A percentile compares a stretch with the other conserved stretches of the same genome.
phyloP scores from a whole-genome alignment of 2,113 vertebrate genomes.

The Stercorarius parasiticus region DNA sequence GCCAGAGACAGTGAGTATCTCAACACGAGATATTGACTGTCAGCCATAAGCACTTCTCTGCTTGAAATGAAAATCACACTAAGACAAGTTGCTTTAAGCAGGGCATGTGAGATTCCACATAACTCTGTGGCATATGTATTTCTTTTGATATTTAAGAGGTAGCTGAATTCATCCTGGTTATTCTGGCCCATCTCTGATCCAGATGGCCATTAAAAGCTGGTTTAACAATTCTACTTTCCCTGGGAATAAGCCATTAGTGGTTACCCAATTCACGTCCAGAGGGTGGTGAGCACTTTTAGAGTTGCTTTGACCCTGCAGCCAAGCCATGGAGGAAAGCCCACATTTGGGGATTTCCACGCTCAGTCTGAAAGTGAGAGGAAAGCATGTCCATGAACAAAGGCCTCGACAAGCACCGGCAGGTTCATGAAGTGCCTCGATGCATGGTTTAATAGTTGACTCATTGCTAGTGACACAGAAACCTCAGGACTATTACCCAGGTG shows the following conservation, averaged over 20 bases:
- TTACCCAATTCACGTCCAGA: background rate
- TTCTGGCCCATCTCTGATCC: background rate
- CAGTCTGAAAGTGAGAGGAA: background rate
- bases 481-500: background rate
- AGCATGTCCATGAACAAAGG: accelerated
- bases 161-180: background rate
- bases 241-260: background rate
- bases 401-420: background rate
- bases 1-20: background rate
- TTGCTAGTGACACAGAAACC: background rate
- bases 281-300: background rate
- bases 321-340: background rate
- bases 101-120: background rate
- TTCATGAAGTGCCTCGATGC: background rate
- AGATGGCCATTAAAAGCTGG: background rate
- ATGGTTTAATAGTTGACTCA: background rate
- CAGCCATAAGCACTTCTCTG: background rate
- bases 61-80: background rate
- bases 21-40: background rate
- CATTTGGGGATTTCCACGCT: background rate
- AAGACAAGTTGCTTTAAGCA: background rate
- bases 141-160: background rate
- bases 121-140: background rate
- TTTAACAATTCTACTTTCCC: background rate
- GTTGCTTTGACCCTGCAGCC: background rate